Conservation (phyloP, 2,888 invertebrate genomes). For the Nebria salina region DNA sequence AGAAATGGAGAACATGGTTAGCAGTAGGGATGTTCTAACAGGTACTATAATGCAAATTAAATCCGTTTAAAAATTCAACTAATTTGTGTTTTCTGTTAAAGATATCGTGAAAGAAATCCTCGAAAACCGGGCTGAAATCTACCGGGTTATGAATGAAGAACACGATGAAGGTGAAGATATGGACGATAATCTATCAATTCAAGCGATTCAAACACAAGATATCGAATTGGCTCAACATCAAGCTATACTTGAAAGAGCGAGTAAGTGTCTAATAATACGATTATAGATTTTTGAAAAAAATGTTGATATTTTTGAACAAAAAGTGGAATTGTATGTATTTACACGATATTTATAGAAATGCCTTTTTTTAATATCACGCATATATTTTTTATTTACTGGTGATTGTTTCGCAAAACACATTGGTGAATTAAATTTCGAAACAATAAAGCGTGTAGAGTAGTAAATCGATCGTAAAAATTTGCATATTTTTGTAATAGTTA, state of each 20-base stretch:
- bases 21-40: slow-evolving; percentile 82
- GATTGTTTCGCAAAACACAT: too few relatives aligned
- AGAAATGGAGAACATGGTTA: slow-evolving; percentile 83
- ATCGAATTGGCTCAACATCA: slow-evolving; percentile 52
- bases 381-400: not conserved
- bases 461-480: not conserved
- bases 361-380: too few relatives aligned
- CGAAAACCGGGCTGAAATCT: slow-evolving; percentile 75
- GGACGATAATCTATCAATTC: slow-evolving; percentile 55
- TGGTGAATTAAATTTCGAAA: not conserved
- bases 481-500: not conserved
- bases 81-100: slow-evolving; percentile 54
- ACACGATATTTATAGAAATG: too few relatives aligned
- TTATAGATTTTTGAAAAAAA: not conserved
- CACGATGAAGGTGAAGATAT: slow-evolving; percentile 54
- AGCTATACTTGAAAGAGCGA: slow-evolving; percentile 27
- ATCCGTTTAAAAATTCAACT: slow-evolving; percentile 15
- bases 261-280: slow-evolving; percentile 10
- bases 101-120: slow-evolving; percentile 83
- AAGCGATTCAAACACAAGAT: slow-evolving; percentile 55
- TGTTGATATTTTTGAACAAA: too few relatives aligned
- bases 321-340: too few relatives aligned
- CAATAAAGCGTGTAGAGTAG: not conserved
- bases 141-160: slow-evolving; percentile 63
- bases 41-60: slow-evolving; percentile 63